Evolutionary conservation across 1,140 invertebrate species (phyloP), one percentile per base, ranked within the genome.

Genomic region (Mya arenaria): DNA sequence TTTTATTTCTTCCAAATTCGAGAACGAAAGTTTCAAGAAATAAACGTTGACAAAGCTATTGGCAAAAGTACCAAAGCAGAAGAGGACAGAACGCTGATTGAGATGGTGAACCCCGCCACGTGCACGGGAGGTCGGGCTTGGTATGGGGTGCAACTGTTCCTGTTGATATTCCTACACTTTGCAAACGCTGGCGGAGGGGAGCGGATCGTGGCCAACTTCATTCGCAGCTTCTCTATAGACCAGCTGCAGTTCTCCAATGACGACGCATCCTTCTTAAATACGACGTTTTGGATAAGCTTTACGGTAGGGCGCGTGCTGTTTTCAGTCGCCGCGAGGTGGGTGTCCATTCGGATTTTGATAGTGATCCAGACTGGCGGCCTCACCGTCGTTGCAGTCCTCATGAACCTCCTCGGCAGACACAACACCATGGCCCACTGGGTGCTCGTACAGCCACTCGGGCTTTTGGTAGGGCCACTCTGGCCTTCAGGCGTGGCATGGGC

Each of bases 211-310:
- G 85, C 77, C 10, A 86, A 86, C 37, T 89, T 88, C 44, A 72
- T 89, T 10, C 83, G 84, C 34, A 83, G 71, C 28, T 88, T 83
- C 36, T 82, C 87, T 13, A 83, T 86, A 23, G 85, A 87, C 55
- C 69, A 83, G 28, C 56, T 84, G 23, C 25, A 81, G 0, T 82
- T 89, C 48, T 65, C 62, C 34, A 83, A 80, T 5, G 72, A 68
- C 15, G 73, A 82, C 15, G 88, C 83, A 1, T 84, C 87, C 0
- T 71, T 74, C 28, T 37, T 89, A 37, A 87, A 87, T 58, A 85
- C 86, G 1, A 52, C 80, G 1, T 89, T 85, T 44, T 89, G 88
- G 88, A 86, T 86, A 4, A 80, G 84, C 62, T 89, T 88, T 62
- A 73, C 85, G 4, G 36, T 78, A 4, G 88, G 86, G 0, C 69